A percentile compares a stretch with the other conserved stretches of the same genome.
phyloP scores from a whole-genome alignment of 2,888 invertebrate genomes.

The Hermaeophaga mercurialis region DNA sequence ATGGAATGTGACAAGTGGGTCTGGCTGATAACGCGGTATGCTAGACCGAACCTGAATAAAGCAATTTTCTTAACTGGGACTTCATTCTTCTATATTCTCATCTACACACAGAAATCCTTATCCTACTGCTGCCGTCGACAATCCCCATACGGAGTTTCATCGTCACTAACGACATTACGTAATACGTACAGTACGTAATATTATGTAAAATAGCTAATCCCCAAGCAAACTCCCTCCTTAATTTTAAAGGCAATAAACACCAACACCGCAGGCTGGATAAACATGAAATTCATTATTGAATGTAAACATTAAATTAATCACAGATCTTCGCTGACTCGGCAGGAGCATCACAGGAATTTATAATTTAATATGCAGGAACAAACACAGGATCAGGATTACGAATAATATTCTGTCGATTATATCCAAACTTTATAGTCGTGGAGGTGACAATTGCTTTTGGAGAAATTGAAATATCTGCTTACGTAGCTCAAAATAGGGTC shows the following conservation, averaged over 20 bases:
- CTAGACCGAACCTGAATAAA: slow-evolving; percentile 1
- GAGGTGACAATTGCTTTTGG: too few relatives aligned
- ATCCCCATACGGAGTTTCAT: slow-evolving; percentile 21
- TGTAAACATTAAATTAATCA: slow-evolving; percentile 31
- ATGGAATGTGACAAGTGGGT: too few relatives aligned
- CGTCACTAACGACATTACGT: slow-evolving; percentile 22
- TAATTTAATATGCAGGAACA: slow-evolving; percentile 26
- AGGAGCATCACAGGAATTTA: slow-evolving; percentile 23
- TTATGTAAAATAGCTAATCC: slow-evolving; percentile 29
- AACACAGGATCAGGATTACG: slow-evolving; percentile 21
- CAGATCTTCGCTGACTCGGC: slow-evolving; percentile 26
- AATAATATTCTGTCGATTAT: slow-evolving; percentile 21
- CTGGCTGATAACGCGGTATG: background rate
- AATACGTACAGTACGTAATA: slow-evolving; percentile 27
- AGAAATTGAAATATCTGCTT: too few relatives aligned
- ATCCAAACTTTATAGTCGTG: background rate
- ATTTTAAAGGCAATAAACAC: slow-evolving; percentile 31
- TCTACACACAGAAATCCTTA: slow-evolving; percentile 17
- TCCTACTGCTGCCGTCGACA: slow-evolving; percentile 3
- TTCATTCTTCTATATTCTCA: slow-evolving; percentile 14
- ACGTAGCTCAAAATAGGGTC: too few relatives aligned
- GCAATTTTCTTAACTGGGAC: background rate
- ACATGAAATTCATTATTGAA: slow-evolving; percentile 34
- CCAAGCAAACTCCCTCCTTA: slow-evolving; percentile 26
- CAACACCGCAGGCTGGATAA: slow-evolving; percentile 31